A percentile compares a stretch with the other conserved stretches of the same genome.
phyloP scores from a whole-genome alignment of 2,113 vertebrate genomes.

The Cyrtonyx montezumae region DNA sequence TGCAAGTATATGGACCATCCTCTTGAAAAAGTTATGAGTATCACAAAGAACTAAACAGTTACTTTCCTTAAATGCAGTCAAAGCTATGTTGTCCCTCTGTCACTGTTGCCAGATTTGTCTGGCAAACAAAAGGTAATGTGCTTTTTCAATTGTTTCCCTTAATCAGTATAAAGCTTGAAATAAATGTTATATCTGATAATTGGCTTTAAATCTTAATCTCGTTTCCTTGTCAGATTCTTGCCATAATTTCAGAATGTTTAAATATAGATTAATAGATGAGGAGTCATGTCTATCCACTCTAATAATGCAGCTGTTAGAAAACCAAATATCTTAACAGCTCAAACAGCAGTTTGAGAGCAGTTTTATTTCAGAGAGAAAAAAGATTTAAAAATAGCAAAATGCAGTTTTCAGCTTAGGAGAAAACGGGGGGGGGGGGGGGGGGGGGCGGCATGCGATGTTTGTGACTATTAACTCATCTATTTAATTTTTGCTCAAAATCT shows the following conservation, averaged over 20 bases:
- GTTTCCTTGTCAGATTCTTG: not conserved
- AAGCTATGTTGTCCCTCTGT: not conserved
- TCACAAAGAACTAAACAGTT: not conserved
- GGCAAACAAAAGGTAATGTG: not conserved
- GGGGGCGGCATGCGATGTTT: conserved; percentile 2
- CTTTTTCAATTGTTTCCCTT: not conserved
- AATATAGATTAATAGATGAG: conserved; percentile 6
- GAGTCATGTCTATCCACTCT: not conserved
- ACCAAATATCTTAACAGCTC: conserved; percentile 2
- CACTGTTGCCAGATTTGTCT: not conserved
- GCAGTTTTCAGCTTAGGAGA: not conserved
- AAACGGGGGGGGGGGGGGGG: not conserved
- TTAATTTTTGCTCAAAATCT: conserved; percentile 39
- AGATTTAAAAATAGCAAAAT: not conserved
- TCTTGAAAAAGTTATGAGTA: not conserved
- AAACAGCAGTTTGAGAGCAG: not conserved
- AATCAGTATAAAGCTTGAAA: conserved; percentile 1
- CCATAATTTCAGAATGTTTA: conserved; percentile 3
- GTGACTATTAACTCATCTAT: not conserved
- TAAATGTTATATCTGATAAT: not conserved
- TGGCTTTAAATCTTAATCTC: conserved; percentile 15
- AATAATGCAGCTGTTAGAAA: conserved; percentile 2
- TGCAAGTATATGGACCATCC: not conserved
- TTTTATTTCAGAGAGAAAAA: not conserved
- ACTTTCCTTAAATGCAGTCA: not conserved